Evolutionary conservation across 2,888 invertebrate species (phyloP).

Genomic region (Petrophora chlorosata): DNA sequence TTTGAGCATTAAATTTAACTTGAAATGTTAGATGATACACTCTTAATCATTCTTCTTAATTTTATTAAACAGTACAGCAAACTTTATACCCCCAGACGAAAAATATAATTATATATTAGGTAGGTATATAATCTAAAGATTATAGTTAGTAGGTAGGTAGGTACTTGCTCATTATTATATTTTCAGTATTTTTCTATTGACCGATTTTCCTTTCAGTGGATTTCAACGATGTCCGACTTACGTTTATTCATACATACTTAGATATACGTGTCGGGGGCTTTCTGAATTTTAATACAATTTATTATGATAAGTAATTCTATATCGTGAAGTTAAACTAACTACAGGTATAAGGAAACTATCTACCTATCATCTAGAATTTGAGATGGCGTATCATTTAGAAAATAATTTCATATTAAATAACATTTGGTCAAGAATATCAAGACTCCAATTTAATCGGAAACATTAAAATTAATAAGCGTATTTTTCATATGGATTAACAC

Average conservation of each 20-base stretch:
- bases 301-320: constrained; percentile 28
- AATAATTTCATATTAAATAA: constrained; percentile 75
- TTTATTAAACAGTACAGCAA: too few relatives aligned
- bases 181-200: too few relatives aligned
- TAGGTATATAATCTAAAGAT: too few relatives aligned
- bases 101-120: too few relatives aligned
- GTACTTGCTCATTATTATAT: too few relatives aligned
- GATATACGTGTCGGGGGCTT: constrained; percentile 8
- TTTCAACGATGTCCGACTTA: too few relatives aligned
- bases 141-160: too few relatives aligned
- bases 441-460: constrained; percentile 81
- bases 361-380: constrained; percentile 66
- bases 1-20: constrained; percentile 43
- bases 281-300: neutral
- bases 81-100: too few relatives aligned
- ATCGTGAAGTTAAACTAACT: constrained; percentile 40
- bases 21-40: constrained; percentile 18
- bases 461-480: constrained; percentile 84
- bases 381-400: constrained; percentile 70
- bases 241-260: too few relatives aligned
- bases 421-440: constrained; percentile 82
- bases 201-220: too few relatives aligned
- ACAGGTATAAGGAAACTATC: constrained; percentile 46
- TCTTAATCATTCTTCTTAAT: constrained; percentile 11
- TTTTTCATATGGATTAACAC: constrained; percentile 78